phyloP scores from a whole-genome alignment of 1,140 invertebrate genomes.

The Drosophila sproati region DNA sequence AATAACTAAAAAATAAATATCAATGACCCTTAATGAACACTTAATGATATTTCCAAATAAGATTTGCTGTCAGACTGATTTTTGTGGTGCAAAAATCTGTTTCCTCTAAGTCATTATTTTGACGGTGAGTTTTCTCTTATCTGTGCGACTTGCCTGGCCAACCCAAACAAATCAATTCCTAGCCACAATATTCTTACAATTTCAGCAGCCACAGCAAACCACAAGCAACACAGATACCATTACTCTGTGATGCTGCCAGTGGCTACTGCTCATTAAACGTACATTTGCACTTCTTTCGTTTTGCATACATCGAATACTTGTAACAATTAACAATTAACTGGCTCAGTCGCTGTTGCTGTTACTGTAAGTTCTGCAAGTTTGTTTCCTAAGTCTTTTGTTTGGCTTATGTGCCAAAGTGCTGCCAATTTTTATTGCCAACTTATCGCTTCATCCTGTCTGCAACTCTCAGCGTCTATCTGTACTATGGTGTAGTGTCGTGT shows the following conservation, averaged over 20 bases:
- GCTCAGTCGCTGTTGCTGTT: constrained; percentile 51
- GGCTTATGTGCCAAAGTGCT: constrained; percentile 72
- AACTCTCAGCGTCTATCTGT: constrained; percentile 21
- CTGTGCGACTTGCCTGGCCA: constrained; percentile 8
- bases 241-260: background rate
- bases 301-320: constrained; percentile 58
- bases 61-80: constrained; percentile 13
- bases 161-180: constrained; percentile 31
- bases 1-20: background rate
- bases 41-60: too few species aligned
- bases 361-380: constrained; percentile 32
- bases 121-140: constrained; percentile 30
- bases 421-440: constrained; percentile 82
- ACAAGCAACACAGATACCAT: constrained; percentile 25
- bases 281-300: constrained; percentile 73
- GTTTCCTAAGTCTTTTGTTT: constrained; percentile 71
- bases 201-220: constrained; percentile 9
- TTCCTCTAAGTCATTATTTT: constrained; percentile 30
- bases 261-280: constrained; percentile 70
- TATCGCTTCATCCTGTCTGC: constrained; percentile 65
- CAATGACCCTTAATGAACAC: background rate
- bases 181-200: constrained; percentile 38
- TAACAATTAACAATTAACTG: constrained; percentile 81
- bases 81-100: constrained; percentile 30
- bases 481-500: constrained; percentile 38